A percentile compares a stretch with the other conserved stretches of the same genome.
Evolutionary conservation across 2,888 invertebrate genomes (phyloP).

Genomic region (Plutella xylostella): DNA sequence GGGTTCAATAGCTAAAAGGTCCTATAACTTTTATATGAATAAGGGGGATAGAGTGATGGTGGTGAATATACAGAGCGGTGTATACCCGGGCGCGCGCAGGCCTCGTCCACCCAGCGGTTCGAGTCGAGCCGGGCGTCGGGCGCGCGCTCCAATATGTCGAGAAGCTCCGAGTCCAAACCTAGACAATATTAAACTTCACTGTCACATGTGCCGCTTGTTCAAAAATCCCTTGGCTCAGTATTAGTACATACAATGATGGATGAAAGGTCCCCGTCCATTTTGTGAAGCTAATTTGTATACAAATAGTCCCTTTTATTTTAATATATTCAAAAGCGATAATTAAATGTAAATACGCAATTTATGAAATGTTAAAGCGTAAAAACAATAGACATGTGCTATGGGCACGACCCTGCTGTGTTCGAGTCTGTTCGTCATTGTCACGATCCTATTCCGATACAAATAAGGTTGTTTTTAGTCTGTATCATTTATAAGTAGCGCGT

Average conservation of each 20-base stretch:
- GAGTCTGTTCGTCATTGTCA: too few relatives aligned
- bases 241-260: too few relatives aligned
- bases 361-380: background rate
- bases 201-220: conserved; percentile 21
- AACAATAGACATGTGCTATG: background rate
- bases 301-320: too few relatives aligned
- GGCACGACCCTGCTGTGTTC: background rate
- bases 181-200: conserved; percentile 32
- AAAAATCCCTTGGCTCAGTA: conserved; percentile 36
- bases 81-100: conserved; percentile 64
- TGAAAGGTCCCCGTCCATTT: too few relatives aligned
- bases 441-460: too few relatives aligned
- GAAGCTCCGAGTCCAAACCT: conserved; percentile 62
- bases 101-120: conserved; percentile 69
- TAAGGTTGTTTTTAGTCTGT: too few relatives aligned
- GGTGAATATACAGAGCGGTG: background rate
- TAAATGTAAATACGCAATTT: background rate
- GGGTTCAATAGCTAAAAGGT: too few relatives aligned
- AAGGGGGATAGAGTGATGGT: too few relatives aligned
- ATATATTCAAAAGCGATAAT: too few relatives aligned
- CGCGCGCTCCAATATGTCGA: conserved; percentile 61
- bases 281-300: too few relatives aligned
- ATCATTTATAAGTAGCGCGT: too few relatives aligned
- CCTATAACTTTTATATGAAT: too few relatives aligned
- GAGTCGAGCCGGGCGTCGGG: conserved; percentile 59